Base-by-base conservation (phyloP, 2,113 vertebrate genomes). In the Fregata magnificens region DNA sequence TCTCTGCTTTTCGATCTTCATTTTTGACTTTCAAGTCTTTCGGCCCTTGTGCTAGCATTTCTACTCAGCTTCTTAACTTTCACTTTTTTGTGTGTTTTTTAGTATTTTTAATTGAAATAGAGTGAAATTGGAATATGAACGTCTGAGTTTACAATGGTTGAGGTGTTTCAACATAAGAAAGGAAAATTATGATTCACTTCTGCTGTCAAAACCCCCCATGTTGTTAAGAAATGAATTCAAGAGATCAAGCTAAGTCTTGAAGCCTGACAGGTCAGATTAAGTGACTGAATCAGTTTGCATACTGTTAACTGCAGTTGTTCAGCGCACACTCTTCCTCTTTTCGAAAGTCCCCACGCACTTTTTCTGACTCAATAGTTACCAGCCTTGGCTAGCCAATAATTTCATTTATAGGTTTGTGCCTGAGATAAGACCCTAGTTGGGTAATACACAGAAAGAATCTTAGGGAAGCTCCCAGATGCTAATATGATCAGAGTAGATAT, bases 271-370 rank as follows among this genome's bases (percentile, higher is more conserved):
- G 49, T n/a, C 38, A 73, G 55, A 38, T 50, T 29, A 63, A 77
- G 28, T 85, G 44, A 55, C 38, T 40, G 10, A 40, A 34, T 34
- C 28, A 5, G 34, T 85, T 45, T 82, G 38, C 26, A 6, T 52
- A 28, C 49, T 82, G 31, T 84, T 72, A 58, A 20, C 28, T 40
- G 19, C 22, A 47, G 26, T 47, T 76, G 22, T 15, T 90, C 19
- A 19, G 38, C 24, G 15, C 31, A 34, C 19, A 14, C 4, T 38
- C 31, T 66, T 71, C 26, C 21, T 67, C n/a, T 69, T 67, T 31
- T 31, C 0, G 3, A 9, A 72, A 44, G 21, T 38, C 9, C 19
- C 34, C 6, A 3, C 44, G 5, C 7, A 3, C 17, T 40, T 62
- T 63, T 85, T 62, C 34, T 63, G 38, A 62, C 16, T 53, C 24